These are phyloP conservation scores for Phylloscopus trochiloides DNA, from an alignment of 2,113 vertebrate genomes.

Conservation along the genomic window DNA sequence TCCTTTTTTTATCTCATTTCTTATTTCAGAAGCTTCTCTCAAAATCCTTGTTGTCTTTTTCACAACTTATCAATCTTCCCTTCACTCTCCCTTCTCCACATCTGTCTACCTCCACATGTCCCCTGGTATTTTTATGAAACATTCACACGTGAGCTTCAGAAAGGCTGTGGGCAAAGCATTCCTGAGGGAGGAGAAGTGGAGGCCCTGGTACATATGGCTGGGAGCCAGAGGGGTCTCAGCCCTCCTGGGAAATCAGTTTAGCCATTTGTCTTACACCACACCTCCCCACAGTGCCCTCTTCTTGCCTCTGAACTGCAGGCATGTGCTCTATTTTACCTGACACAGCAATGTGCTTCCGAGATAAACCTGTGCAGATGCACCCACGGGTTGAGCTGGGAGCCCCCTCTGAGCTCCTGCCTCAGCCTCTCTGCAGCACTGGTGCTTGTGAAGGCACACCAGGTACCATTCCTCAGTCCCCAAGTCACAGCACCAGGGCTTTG, in stretches of 20 bases:
- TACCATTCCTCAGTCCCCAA: neutral
- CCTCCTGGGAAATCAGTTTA: neutral
- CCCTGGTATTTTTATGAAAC: neutral
- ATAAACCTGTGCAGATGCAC: neutral
- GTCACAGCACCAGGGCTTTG: neutral
- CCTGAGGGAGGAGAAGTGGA: neutral
- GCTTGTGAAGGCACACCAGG: neutral
- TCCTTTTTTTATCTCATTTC: neutral
- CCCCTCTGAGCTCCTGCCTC: neutral
- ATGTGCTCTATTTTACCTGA: neutral
- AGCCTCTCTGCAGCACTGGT: neutral
- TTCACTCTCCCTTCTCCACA: neutral
- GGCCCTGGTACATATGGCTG: neutral
- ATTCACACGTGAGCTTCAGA: neutral
- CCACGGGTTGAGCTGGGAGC: neutral
- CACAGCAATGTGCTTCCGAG: neutral
- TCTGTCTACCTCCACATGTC: neutral
- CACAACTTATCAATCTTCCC: neutral
- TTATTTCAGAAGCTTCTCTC: neutral
- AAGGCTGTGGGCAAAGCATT: neutral
- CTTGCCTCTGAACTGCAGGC: rapidly evolving
- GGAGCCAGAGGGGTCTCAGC: neutral
- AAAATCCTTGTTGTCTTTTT: neutral
- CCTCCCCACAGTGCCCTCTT: neutral
- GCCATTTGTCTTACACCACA: neutral